Base-by-base conservation (phyloP, 1,140 invertebrate genomes). In the Bombyx mandarina region DNA sequence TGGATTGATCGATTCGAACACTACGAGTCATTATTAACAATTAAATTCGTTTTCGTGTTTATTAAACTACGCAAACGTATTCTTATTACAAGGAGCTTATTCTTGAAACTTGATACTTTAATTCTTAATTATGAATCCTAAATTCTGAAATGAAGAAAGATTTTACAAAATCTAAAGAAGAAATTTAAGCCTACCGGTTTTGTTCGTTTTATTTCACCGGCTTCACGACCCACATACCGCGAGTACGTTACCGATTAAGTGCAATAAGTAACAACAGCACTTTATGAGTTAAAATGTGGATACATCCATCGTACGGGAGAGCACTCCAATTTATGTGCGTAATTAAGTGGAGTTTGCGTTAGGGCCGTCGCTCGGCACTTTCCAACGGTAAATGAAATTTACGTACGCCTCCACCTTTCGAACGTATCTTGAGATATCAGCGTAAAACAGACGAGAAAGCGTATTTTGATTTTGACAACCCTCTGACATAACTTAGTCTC, bases 331-430 rank as follows among this genome's bases (percentile, higher is more conserved):
- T 84, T 86, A 81, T 86, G 82, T 83, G 75, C 81, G 82, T 86
- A 86, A 86, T 86, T 86, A 86, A 86, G 82, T 86, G 72, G 73
- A 82, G 79, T 84, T 84, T 82, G 79, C 79, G 79, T 82, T 82
- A 70, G 68, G 78, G 69, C 69, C 66, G 69, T 62, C 68, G 75
- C 79, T 78, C 74, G 75, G 81, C 83, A 86, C 83, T 86, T 84
- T 75, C 77, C 71, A 80, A 60, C 73, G 79, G 77, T 77, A 84
- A 86, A 86, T 86, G 83, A 82, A 86, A 86, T 86, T 86, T 86
- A 86, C 83, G 81, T 82, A 82, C 26, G 26, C 26, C 26, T 35
- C 26, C 26, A 35, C 75, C 78, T 80, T 82, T 73, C 71, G 67
- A 77, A 75, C 69, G 65, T 73, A 75, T 67, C 67, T 80, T 76